These are phyloP conservation scores for Phyto melanocephala DNA, from an alignment of 2,888 invertebrate species.

Conservation along the genomic window DNA sequence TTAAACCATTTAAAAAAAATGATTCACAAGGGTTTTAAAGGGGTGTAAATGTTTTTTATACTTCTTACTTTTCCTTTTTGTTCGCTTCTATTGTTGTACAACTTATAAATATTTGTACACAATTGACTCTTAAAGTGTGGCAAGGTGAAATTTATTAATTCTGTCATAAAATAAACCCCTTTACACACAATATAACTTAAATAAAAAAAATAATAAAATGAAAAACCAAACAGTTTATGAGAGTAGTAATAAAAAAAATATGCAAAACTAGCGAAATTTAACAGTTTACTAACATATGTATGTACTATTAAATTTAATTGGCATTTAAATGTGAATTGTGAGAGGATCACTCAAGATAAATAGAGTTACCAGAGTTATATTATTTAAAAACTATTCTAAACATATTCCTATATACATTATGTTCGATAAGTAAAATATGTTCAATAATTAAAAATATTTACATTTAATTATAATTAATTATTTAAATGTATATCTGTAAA, in stretches of 20 bases:
- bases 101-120: slow-evolving; percentile 29
- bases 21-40: neutral
- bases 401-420: too few relatives aligned
- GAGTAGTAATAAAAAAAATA: slow-evolving; percentile 8
- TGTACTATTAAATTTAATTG: slow-evolving; percentile 35
- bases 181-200: slow-evolving; percentile 20
- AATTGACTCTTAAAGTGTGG: slow-evolving; percentile 49
- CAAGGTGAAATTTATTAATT: slow-evolving; percentile 62
- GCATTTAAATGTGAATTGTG: slow-evolving; percentile 22
- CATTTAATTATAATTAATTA: too few relatives aligned
- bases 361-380: neutral
- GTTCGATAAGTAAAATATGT: too few relatives aligned
- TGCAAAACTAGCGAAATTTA: slow-evolving; percentile 16
- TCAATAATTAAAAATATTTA: too few relatives aligned
- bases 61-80: slow-evolving; percentile 5
- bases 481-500: too few relatives aligned
- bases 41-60: neutral
- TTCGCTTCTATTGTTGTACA: neutral
- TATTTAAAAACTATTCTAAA: too few relatives aligned
- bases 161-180: slow-evolving; percentile 51
- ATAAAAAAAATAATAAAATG: neutral
- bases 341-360: neutral
- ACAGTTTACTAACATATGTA: neutral
- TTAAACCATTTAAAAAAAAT: neutral
- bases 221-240: neutral